phyloP scores from a whole-genome alignment of 1,140 invertebrate species.

The Drosophila ironensis region DNA sequence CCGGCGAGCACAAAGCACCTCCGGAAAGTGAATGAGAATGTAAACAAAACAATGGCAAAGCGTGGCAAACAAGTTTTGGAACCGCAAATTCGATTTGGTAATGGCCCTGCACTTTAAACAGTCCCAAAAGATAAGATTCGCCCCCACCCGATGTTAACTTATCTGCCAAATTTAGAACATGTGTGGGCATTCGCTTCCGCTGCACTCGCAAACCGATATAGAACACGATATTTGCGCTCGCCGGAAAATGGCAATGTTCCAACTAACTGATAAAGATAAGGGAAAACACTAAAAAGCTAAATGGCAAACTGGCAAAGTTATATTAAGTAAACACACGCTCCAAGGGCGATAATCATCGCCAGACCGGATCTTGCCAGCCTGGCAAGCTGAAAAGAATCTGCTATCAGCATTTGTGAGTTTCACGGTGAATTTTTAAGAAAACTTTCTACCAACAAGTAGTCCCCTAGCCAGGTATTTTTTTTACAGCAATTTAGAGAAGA shows the following conservation, averaged over 20 bases:
- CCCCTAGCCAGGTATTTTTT: no score
- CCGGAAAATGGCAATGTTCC: conserved; percentile 18
- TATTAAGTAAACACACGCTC: neutral
- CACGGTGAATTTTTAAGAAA: no score
- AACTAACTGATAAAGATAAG: conserved; percentile 4
- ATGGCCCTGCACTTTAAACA: conserved; percentile 8
- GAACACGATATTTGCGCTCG: conserved; percentile 27
- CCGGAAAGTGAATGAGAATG: conserved; percentile 16
- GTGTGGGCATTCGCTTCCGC: conserved; percentile 14
- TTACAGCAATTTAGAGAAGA: neutral
- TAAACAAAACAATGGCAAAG: conserved; percentile 21
- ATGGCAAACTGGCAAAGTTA: no score
- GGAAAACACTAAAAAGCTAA: no score
- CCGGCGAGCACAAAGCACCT: conserved; percentile 1
- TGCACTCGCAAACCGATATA: conserved; percentile 19
- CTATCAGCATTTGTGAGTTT: conserved; percentile 14
- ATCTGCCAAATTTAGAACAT: conserved; percentile 8
- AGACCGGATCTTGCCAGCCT: conserved; percentile 18
- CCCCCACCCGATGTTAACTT: conserved; percentile 9
- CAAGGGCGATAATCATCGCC: neutral
- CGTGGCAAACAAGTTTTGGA: conserved; percentile 12
- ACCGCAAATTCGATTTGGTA: conserved; percentile 19
- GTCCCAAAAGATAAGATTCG: conserved; percentile 19
- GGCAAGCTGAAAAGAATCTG: neutral
- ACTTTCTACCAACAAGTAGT: no score